These are phyloP conservation scores for Prolemur simus DNA, from an alignment of 2,113 vertebrate genomes.

Conservation along the genomic window DNA sequence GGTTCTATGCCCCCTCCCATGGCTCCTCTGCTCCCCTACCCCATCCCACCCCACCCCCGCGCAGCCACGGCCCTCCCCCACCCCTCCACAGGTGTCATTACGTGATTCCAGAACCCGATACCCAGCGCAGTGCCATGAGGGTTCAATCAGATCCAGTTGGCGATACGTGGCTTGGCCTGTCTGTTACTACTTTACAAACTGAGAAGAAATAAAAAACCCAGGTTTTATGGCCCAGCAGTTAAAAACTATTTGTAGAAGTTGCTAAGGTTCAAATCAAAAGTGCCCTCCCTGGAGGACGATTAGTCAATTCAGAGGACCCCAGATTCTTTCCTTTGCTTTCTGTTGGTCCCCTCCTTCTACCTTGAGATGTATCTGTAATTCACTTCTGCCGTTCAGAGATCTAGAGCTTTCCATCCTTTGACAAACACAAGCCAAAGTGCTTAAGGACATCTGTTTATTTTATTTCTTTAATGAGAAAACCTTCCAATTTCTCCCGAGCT, in stretches of 20 bases:
- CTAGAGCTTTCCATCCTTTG: conserved; percentile 85
- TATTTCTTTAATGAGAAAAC: conserved; percentile 92
- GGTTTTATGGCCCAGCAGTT: conserved; percentile 80
- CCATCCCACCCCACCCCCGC: too few species aligned
- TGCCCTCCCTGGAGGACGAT: conserved; percentile 79
- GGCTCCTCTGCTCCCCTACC: neutral
- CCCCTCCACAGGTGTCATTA: neutral
- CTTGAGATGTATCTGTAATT: conserved; percentile 81
- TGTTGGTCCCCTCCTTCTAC: neutral
- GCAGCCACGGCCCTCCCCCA: neutral
- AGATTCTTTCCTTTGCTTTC: conserved; percentile 22
- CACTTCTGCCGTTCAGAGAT: conserved; percentile 80
- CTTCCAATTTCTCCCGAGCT: conserved; percentile 84
- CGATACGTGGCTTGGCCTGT: conserved; percentile 66
- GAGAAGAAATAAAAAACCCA: conserved; percentile 74
- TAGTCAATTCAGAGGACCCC: conserved; percentile 81
- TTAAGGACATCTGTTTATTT: conserved; percentile 92
- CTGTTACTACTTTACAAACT: conserved; percentile 79
- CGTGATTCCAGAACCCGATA: conserved; percentile 62
- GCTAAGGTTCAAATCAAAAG: conserved; percentile 84
- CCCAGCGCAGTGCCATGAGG: conserved; percentile 63
- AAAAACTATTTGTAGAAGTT: conserved; percentile 85
- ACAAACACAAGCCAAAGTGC: conserved; percentile 90
- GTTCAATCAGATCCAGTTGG: conserved; percentile 75
- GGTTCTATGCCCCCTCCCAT: accelerated